A percentile compares a stretch with the other conserved stretches of the same genome.
Conservation (phyloP, 2,113 vertebrate genomes). For the Amblyornis subalaris region DNA sequence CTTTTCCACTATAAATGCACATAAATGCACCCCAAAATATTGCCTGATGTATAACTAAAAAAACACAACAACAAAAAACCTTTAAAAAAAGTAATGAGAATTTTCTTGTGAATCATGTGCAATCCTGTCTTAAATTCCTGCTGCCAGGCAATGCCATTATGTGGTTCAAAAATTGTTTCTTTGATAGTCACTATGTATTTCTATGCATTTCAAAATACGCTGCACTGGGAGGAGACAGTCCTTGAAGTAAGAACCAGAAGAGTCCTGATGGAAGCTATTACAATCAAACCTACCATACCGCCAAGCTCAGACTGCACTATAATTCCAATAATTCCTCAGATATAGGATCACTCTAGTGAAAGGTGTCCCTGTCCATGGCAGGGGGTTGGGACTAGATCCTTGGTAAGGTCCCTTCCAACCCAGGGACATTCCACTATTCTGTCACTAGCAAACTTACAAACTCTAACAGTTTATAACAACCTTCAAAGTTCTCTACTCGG, state of each 20-base stretch:
- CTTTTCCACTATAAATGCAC: neutral
- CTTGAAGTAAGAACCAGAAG: neutral
- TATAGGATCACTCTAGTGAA: too few species aligned
- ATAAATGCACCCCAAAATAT: accelerated
- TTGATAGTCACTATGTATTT: neutral
- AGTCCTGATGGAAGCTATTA: neutral
- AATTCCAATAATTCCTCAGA: neutral
- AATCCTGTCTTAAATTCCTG: neutral
- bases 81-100: neutral
- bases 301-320: neutral
- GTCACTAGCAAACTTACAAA: neutral
- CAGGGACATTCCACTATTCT: neutral
- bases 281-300: neutral
- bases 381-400: neutral
- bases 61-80: neutral
- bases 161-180: neutral
- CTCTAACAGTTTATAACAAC: neutral
- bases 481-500: neutral
- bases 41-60: neutral
- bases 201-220: neutral
- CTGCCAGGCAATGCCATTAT: neutral
- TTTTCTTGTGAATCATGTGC: neutral
- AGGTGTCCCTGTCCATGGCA: neutral
- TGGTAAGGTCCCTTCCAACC: neutral
- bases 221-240: neutral